These are phyloP conservation scores for Salvelinus namaycush DNA, from an alignment of 2,113 vertebrate genomes.

Conservation along the genomic window DNA sequence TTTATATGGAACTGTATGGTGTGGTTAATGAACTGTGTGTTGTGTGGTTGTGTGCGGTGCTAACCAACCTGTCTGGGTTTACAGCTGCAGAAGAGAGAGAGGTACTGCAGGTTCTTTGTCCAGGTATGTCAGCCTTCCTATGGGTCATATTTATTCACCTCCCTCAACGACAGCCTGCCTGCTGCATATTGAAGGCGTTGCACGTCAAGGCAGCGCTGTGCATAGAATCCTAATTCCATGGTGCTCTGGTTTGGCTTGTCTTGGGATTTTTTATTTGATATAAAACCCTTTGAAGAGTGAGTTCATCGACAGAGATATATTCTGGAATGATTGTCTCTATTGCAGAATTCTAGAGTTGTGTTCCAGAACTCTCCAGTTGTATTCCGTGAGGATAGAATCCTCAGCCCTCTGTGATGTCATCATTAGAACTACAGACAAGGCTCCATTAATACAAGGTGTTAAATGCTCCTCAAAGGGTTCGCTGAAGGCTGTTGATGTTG, in stretches of 20 bases:
- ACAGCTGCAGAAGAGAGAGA: slow-evolving; percentile 78
- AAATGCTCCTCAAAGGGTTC: slow-evolving; percentile 10
- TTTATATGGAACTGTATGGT: not conserved
- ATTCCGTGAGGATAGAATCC: too few species aligned
- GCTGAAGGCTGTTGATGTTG: not conserved
- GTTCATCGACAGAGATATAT: not conserved
- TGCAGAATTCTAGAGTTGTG: not conserved
- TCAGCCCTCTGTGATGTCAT: too few species aligned
- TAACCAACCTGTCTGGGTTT: slow-evolving; percentile 72
- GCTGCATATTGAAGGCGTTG: not conserved
- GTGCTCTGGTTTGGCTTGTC: not conserved
- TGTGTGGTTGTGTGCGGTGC: slow-evolving; percentile 24
- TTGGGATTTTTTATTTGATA: not conserved
- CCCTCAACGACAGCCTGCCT: too few species aligned
- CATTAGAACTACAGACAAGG: not conserved
- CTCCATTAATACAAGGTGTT: not conserved
- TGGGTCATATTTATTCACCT: slow-evolving; percentile 3
- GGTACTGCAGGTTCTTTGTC: slow-evolving; percentile 76
- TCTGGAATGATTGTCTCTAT: not conserved
- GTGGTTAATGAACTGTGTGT: slow-evolving; percentile 38
- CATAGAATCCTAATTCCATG: not conserved
- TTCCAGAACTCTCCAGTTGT: too few species aligned
- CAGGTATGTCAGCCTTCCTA: slow-evolving; percentile 66
- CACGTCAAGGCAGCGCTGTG: not conserved
- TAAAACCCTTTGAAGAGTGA: slow-evolving; percentile 54